Evolutionary conservation across 2,113 vertebrate species (phyloP).

Genomic region (Atrichornis clamosus): DNA sequence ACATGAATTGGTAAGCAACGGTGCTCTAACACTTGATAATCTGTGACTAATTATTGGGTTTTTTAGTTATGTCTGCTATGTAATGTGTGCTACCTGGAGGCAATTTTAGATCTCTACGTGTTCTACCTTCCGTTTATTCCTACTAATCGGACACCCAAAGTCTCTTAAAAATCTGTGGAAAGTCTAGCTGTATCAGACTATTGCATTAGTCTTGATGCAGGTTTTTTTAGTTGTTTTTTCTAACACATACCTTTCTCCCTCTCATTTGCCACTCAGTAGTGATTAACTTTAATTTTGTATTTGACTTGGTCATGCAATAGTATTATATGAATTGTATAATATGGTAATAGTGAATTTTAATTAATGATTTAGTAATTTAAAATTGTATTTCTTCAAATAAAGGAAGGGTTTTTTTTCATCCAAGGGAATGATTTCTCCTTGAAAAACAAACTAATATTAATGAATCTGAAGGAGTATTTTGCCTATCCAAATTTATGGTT

Average conservation of each 20-base stretch:
- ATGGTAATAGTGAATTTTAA: neutral
- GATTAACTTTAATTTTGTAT: neutral
- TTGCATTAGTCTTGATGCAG: neutral
- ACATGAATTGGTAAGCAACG: neutral
- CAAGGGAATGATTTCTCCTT: neutral
- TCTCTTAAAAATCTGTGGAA: neutral
- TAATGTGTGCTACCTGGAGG: neutral
- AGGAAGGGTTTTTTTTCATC: neutral
- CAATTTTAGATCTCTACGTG: accelerated
- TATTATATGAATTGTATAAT: neutral
- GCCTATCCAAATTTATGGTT: neutral
- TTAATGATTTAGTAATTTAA: neutral
- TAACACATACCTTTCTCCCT: neutral
- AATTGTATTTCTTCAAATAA: neutral
- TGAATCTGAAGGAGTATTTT: neutral
- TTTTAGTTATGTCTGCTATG: neutral
- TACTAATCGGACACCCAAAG: neutral
- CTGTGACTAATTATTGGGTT: neutral
- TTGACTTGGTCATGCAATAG: neutral
- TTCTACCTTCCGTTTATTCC: neutral
- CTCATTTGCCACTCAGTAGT: neutral
- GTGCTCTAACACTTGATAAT: neutral
- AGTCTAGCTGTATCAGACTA: neutral
- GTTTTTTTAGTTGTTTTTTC: neutral
- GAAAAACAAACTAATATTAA: neutral